Base-by-base conservation (phyloP, 2,888 invertebrate species). In the Callyntrura guangdongensis region DNA sequence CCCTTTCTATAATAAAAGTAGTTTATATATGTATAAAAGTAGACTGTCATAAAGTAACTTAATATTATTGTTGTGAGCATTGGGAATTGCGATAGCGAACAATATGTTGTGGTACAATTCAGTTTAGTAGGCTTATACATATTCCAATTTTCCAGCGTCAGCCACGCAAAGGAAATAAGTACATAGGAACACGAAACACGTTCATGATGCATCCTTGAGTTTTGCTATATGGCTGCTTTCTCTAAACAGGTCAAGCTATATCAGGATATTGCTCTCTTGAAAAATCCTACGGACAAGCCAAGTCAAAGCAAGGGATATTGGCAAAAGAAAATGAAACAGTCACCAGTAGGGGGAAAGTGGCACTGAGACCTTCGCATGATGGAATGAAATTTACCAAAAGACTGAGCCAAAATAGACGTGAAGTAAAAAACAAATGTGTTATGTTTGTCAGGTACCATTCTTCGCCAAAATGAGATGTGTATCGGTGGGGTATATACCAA, bases 361-460 rank as follows among this genome's bases (percentile, higher is more conserved):
- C 74, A 74, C 49, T 74, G 74, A 74, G 74, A 74, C 74, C 36
- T 49, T 74, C 22, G 22, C 25, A 1, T 53, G 22, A 49, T 14
- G 20, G 14, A 49, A 2, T 14, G 9, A 36, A 14, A 14, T 69
- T 14, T 69, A 3, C 22, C 14, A 69, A 22, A 22, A 74, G 49
- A 25, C n/a, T 6, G n/a, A 5, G 1, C 72, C 9, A 72, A 74
- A 74, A 49, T 49, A 74, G 53, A 74, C 20, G n/a, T 22, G 20
- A 49, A 74, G 14, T 2, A 49, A 74, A 47, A 72, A 74, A 53
- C 45, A 74, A 74, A 11, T 74, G 74, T 49, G 74, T 74, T 49
- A 74, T 20, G 22, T 49, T 36, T 74, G 74, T 74, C 74, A 22
- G 17, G 53, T 53, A 22, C 25, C 49, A 74, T 53, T 49, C 25